A percentile compares a stretch with the other conserved stretches of the same genome.
phyloP scores from a whole-genome alignment of 2,888 invertebrate genomes.

The Beris chalybata region DNA sequence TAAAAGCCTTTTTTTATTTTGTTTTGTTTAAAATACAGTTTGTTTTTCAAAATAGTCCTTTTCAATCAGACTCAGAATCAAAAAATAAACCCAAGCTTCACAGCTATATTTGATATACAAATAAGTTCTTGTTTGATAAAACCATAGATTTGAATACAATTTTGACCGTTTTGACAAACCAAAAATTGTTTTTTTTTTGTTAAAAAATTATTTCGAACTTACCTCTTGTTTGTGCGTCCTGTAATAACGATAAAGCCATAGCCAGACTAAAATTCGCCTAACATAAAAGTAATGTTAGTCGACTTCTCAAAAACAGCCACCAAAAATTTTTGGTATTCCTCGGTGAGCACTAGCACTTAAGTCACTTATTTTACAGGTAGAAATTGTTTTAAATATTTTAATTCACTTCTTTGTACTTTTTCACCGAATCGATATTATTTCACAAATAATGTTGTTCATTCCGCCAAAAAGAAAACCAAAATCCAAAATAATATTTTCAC shows the following conservation, averaged over 20 bases:
- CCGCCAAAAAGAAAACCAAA: too few relatives aligned
- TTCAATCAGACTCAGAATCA: too few relatives aligned
- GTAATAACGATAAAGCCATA: slow-evolving; percentile 55
- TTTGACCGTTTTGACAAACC: too few relatives aligned
- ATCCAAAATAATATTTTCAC: not conserved
- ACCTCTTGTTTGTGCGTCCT: slow-evolving; percentile 56
- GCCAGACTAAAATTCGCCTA: slow-evolving; percentile 13
- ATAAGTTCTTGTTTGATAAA: too few relatives aligned
- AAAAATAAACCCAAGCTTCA: too few relatives aligned
- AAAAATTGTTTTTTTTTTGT: too few relatives aligned
- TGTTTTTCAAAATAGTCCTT: too few relatives aligned
- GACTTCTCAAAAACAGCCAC: not conserved
- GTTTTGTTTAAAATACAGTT: too few relatives aligned
- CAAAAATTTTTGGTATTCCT: slow-evolving; percentile 17
- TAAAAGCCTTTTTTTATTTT: too few relatives aligned
- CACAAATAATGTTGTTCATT: too few relatives aligned
- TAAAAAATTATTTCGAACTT: slow-evolving; percentile 40
- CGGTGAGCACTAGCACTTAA: slow-evolving; percentile 21
- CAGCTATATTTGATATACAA: too few relatives aligned
- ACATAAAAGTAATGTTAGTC: slow-evolving; percentile 2
- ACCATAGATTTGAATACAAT: too few relatives aligned
- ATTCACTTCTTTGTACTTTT: slow-evolving; percentile 20
- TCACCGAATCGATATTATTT: slow-evolving; percentile 32
- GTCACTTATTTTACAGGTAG: not conserved
- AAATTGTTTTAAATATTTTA: slow-evolving; percentile 21